A percentile compares a stretch with the other conserved stretches of the same genome.
These are phyloP conservation scores for Cosmopolites sordidus DNA, from an alignment of 2,888 invertebrate genomes.

Conservation along the genomic window DNA sequence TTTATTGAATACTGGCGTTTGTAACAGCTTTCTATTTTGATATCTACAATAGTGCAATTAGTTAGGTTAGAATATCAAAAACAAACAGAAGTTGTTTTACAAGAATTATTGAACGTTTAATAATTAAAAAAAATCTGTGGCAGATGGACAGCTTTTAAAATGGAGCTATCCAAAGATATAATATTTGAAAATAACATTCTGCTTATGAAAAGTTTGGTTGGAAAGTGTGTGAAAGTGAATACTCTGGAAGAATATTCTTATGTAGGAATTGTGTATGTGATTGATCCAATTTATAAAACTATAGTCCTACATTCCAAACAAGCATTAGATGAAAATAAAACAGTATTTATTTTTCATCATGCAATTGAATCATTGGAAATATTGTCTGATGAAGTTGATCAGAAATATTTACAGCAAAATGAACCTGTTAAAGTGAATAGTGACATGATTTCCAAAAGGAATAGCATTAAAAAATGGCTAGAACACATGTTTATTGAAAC, in stretches of 20 bases:
- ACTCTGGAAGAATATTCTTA: conserved; percentile 35
- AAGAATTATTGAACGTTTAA: too few species aligned
- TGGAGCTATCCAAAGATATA: conserved; percentile 28
- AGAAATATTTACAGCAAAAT: conserved; percentile 27
- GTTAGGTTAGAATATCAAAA: too few species aligned
- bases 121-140: too few species aligned
- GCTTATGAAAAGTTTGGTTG: conserved; percentile 38
- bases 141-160: too few species aligned
- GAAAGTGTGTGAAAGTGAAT: conserved; percentile 37
- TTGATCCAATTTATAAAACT: conserved; percentile 43
- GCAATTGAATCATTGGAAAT: conserved; percentile 37
- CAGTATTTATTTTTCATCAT: conserved; percentile 34
- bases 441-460: conserved; percentile 24
- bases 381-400: conserved; percentile 29
- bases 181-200: conserved; percentile 35
- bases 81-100: too few species aligned
- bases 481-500: conserved; percentile 42
- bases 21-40: too few species aligned
- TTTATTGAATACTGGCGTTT: too few species aligned
- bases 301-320: conserved; percentile 35
- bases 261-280: conserved; percentile 39
- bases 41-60: too few species aligned
- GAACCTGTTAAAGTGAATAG: conserved; percentile 8
- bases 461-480: conserved; percentile 42
- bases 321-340: conserved; percentile 14